A percentile compares a stretch with the other conserved stretches of the same genome.
Conservation (phyloP, 2,113 vertebrate species). For the Pedetes capensis region DNA sequence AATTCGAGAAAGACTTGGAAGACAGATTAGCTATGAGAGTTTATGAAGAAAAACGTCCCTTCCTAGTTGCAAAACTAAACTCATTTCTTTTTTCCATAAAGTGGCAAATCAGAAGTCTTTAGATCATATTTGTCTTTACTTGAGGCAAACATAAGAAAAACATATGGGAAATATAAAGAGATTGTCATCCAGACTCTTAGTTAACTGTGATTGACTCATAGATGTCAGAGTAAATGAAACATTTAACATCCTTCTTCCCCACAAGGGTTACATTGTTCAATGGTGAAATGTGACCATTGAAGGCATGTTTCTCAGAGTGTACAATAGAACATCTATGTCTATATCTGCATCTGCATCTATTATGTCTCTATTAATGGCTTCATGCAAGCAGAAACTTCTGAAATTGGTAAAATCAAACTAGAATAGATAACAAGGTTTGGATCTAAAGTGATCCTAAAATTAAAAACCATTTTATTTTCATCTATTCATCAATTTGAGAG, state of each 20-base stretch:
- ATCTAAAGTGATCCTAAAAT: background rate
- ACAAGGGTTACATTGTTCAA: background rate
- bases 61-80: conserved; percentile 1
- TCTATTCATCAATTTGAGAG: background rate
- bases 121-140: background rate
- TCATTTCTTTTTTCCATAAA: conserved; percentile 27
- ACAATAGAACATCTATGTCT: background rate
- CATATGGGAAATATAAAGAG: background rate
- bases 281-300: background rate
- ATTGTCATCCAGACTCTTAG: background rate
- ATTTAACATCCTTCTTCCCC: background rate
- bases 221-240: background rate
- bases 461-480: background rate
- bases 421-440: background rate
- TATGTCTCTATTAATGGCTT: background rate
- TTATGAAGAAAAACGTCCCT: background rate
- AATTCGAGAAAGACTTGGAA: background rate
- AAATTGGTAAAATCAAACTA: background rate
- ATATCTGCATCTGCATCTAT: background rate
- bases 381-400: background rate
- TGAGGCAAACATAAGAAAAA: background rate
- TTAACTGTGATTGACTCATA: background rate
- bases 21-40: background rate
- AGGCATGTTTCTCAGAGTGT: background rate
- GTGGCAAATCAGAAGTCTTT: background rate